These are phyloP conservation scores for Panthera uncia DNA, from an alignment of 2,113 vertebrate genomes.

Conservation along the genomic window DNA sequence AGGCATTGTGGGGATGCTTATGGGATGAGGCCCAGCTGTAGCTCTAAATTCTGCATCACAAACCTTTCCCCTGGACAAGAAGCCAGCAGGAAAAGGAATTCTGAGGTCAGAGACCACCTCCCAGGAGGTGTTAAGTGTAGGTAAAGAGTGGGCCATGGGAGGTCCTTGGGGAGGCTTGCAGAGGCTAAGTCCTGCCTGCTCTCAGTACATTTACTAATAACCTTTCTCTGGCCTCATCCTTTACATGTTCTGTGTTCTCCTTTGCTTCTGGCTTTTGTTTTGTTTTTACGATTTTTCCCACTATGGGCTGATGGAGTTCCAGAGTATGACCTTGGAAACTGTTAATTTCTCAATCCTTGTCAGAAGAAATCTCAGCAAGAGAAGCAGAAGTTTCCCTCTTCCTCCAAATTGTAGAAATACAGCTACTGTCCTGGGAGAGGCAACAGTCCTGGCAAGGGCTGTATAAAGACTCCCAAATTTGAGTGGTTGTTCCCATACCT, in stretches of 20 bases:
- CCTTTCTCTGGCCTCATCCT: background rate
- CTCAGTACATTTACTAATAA: background rate
- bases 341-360: background rate
- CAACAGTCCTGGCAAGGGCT: background rate
- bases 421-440: background rate
- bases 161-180: background rate
- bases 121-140: background rate
- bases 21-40: too few species aligned
- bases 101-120: background rate
- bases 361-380: background rate
- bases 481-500: background rate
- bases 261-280: background rate
- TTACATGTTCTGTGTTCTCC: background rate
- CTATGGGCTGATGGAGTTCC: too few species aligned
- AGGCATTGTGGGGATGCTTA: background rate
- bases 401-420: background rate
- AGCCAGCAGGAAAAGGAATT: background rate
- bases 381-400: background rate
- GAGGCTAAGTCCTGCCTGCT: background rate
- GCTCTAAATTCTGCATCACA: background rate
- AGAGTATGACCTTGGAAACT: background rate
- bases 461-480: background rate
- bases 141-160: background rate
- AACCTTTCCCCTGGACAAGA: background rate
- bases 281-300: too few species aligned